phyloP scores from a whole-genome alignment of 2,797 vertebrate genomes.

The Molothrus ater region DNA sequence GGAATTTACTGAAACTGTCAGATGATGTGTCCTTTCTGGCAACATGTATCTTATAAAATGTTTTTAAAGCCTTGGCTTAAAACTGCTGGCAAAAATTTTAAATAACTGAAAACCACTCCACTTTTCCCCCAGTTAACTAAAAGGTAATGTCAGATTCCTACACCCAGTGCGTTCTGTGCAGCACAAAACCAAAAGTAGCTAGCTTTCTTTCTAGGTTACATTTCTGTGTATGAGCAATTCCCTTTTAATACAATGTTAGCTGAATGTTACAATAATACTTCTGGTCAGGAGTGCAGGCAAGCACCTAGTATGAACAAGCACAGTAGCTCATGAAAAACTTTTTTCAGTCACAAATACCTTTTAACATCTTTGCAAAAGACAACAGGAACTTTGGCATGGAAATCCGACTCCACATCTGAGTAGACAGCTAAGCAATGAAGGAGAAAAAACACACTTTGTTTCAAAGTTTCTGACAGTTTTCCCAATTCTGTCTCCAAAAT shows the following conservation, averaged over 20 bases:
- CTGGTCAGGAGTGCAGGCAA: background rate
- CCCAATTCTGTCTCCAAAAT: background rate
- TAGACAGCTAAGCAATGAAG: slow-evolving; percentile 79
- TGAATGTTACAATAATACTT: background rate
- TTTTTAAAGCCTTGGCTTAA: background rate
- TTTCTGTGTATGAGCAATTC: background rate
- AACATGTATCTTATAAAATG: background rate
- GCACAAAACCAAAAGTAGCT: background rate
- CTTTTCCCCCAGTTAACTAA: background rate
- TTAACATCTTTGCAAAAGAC: slow-evolving; percentile 91
- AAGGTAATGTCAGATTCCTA: background rate
- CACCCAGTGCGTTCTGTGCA: background rate
- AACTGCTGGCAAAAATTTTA: background rate
- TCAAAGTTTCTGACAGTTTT: background rate
- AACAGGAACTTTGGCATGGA: slow-evolving; percentile 98
- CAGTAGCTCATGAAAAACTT: background rate
- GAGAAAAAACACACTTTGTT: background rate
- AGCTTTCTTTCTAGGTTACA: background rate
- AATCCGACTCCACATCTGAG: slow-evolving; percentile 95
- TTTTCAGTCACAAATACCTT: slow-evolving; percentile 79
- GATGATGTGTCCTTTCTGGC: background rate
- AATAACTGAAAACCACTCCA: background rate
- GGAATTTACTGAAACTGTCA: background rate
- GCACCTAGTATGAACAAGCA: background rate
- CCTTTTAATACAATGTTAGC: background rate